A percentile compares a stretch with the other conserved stretches of the same genome.
These are phyloP conservation scores for Drosophila leonis DNA, from an alignment of 2,888 invertebrate species.

Conservation along the genomic window DNA sequence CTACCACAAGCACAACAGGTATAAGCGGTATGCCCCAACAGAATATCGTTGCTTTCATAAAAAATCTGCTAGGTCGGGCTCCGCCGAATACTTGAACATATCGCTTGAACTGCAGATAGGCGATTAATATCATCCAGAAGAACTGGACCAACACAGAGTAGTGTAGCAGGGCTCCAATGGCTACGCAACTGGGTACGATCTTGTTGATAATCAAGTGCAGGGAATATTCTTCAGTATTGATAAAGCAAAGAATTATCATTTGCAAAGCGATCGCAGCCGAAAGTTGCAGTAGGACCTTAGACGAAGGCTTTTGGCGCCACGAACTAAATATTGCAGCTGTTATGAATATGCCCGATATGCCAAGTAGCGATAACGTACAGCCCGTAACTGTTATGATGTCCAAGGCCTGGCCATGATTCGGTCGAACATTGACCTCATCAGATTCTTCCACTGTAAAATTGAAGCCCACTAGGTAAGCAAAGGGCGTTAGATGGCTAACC, in stretches of 20 bases:
- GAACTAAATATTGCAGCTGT: conserved; percentile 87
- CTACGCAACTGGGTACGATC: conserved; percentile 86
- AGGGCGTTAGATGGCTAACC: conserved; percentile 88
- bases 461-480: conserved; percentile 86
- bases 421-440: conserved; percentile 20
- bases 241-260: conserved; percentile 85
- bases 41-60: conserved; percentile 88
- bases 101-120: conserved; percentile 88
- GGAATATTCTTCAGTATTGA: conserved; percentile 81
- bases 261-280: conserved; percentile 88
- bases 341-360: conserved; percentile 87
- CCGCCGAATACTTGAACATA: conserved; percentile 88
- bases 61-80: conserved; percentile 87
- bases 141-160: conserved; percentile 90
- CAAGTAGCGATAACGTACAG: conserved; percentile 87
- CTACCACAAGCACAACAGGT: conserved; percentile 86
- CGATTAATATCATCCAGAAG: conserved; percentile 90
- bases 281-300: conserved; percentile 89
- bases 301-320: conserved; percentile 88
- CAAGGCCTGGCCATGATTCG: conserved; percentile 81
- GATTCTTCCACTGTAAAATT: conserved; percentile 49
- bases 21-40: conserved; percentile 88
- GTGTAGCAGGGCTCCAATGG: conserved; percentile 88
- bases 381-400: conserved; percentile 88
- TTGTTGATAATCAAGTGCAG: conserved; percentile 78